phyloP scores from a whole-genome alignment of 2,888 invertebrate genomes.

The Luffia ferchaultella region DNA sequence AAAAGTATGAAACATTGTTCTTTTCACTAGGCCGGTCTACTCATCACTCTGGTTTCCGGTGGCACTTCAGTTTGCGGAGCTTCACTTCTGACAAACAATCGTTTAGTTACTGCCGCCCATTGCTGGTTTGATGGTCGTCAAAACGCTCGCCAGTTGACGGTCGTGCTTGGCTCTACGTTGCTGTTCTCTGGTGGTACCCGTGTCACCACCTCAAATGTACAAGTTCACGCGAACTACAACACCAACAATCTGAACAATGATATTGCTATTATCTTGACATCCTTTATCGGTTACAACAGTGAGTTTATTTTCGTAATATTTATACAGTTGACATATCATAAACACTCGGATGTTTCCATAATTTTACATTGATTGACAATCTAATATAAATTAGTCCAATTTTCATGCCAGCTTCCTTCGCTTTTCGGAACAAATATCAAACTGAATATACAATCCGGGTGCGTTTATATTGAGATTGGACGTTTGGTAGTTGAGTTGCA shows the following conservation, averaged over 20 bases:
- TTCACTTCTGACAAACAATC: constrained; percentile 5
- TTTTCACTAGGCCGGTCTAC: constrained; percentile 6
- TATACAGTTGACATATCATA: not conserved
- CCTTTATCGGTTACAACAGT: constrained; percentile 4
- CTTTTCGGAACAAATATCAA: too few species aligned
- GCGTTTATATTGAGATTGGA: too few species aligned
- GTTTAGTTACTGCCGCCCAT: constrained; percentile 7
- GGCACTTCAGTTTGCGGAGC: constrained; percentile 8
- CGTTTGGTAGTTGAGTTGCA: too few species aligned
- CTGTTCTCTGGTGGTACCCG: constrained; percentile 7
- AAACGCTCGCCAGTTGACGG: constrained; percentile 3
- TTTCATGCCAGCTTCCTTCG: too few species aligned
- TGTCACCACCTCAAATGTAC: constrained; percentile 1
- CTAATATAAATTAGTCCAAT: too few species aligned
- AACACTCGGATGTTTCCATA: too few species aligned
- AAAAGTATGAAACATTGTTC: not conserved
- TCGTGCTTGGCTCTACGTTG: constrained; percentile 4
- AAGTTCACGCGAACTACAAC: constrained; percentile 5
- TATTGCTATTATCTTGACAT: constrained; percentile 2
- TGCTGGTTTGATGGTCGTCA: constrained; percentile 8
- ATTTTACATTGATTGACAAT: too few species aligned
- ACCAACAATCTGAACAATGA: constrained; percentile 4
- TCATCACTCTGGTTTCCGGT: constrained; percentile 4
- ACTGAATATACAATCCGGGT: too few species aligned
- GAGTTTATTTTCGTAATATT: constrained; percentile 1